Conservation (phyloP, 2,888 invertebrate species). For the Melinopterus prodromus region DNA sequence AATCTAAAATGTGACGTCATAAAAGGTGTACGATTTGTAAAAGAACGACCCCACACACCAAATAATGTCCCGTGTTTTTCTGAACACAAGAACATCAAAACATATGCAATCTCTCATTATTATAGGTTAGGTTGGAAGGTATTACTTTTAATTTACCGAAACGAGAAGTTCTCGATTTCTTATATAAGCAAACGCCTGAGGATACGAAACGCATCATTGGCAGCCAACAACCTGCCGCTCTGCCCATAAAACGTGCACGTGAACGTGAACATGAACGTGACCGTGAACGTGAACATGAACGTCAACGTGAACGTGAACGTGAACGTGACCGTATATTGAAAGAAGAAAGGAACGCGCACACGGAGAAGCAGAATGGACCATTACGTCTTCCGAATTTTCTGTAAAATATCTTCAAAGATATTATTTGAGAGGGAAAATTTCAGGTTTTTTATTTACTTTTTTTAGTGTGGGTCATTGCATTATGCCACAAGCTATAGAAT, state of each 20-base stretch:
- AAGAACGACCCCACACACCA: no score
- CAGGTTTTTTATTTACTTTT: not conserved
- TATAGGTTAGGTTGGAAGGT: constrained; percentile 9
- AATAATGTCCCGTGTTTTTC: no score
- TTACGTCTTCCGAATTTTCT: constrained; percentile 7
- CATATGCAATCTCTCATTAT: no score
- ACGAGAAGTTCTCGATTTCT: constrained; percentile 8
- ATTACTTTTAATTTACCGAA: not conserved
- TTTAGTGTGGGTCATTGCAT: constrained; percentile 27
- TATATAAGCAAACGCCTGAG: not conserved
- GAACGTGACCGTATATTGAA: not conserved
- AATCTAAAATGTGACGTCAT: no score
- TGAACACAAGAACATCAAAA: no score
- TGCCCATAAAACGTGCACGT: not conserved
- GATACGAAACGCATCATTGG: not conserved
- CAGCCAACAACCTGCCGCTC: not conserved
- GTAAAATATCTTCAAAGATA: not conserved
- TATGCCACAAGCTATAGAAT: constrained; percentile 27
- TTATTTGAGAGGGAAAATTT: not conserved
- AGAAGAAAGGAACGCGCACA: not conserved
- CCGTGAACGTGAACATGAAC: not conserved
- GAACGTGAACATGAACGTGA: not conserved
- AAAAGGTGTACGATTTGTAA: no score
- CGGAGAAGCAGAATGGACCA: not conserved
- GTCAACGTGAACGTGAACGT: not conserved